A percentile compares a stretch with the other conserved stretches of the same genome.
These are phyloP conservation scores for Percina caprodes DNA, from an alignment of 2,113 vertebrate genomes.

Conservation along the genomic window DNA sequence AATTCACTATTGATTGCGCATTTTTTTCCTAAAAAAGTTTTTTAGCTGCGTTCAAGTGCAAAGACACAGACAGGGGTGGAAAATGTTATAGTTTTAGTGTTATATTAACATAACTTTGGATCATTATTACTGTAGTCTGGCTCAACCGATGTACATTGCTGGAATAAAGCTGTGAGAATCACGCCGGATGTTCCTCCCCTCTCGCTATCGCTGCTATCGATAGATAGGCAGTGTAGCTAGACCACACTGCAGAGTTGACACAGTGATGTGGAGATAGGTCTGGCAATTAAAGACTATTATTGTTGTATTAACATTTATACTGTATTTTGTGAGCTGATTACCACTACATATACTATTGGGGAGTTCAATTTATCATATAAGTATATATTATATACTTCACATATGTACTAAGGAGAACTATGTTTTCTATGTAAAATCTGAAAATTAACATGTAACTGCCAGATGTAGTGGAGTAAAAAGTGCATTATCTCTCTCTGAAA, in stretches of 20 bases:
- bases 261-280: too few species aligned
- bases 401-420: neutral
- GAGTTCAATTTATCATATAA: neutral
- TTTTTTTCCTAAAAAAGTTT: slow-evolving; percentile 62
- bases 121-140: neutral
- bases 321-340: neutral
- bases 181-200: too few species aligned
- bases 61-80: neutral
- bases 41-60: slow-evolving; percentile 33
- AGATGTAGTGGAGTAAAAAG: neutral
- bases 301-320: neutral
- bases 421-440: neutral
- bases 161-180: too few species aligned
- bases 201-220: too few species aligned
- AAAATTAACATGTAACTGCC: neutral
- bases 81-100: neutral
- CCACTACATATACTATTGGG: neutral
- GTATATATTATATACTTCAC: too few species aligned
- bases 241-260: too few species aligned
- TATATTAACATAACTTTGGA: neutral
- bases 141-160: too few species aligned
- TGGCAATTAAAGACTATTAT: too few species aligned
- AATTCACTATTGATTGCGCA: slow-evolving; percentile 90
- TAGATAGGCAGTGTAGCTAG: too few species aligned
- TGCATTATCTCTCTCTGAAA: too few species aligned